phyloP scores from a whole-genome alignment of 2,888 invertebrate genomes.

The Lithophane semibrunnea region DNA sequence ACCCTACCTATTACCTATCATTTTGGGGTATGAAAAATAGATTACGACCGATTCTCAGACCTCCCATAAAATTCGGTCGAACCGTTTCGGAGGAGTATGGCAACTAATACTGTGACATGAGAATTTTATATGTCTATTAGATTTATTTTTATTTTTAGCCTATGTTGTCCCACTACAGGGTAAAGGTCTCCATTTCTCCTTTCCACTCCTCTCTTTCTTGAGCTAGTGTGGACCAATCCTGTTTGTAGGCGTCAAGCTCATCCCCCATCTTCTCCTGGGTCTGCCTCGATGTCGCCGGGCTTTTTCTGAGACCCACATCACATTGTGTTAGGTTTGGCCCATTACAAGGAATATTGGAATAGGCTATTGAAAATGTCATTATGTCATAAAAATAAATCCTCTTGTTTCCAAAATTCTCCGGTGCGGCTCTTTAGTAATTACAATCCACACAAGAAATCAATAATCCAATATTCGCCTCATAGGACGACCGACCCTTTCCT shows the following conservation, averaged over 20 bases:
- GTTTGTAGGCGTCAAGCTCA: not conserved
- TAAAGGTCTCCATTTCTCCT: no score
- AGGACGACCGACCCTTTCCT: not conserved
- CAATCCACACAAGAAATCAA: conserved; percentile 12
- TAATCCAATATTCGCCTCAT: conserved; percentile 2
- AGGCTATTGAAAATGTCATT: not conserved
- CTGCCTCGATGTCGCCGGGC: not conserved
- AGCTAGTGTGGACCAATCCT: not conserved
- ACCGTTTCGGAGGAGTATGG: no score
- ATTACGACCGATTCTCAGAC: no score
- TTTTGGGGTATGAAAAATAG: no score
- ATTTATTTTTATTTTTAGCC: no score
- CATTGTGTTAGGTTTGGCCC: not conserved
- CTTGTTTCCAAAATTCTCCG: not conserved
- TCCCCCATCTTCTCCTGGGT: not conserved
- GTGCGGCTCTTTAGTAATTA: not conserved
- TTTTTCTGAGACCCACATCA: not conserved
- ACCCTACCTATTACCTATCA: no score
- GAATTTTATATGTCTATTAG: no score
- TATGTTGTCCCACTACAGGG: no score
- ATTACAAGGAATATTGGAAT: not conserved
- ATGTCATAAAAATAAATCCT: not conserved
- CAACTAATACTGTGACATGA: no score
- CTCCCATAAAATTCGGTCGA: no score
- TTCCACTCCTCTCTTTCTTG: not conserved